Evolutionary conservation across 1,140 invertebrate species (phyloP), one percentile per base, ranked within the genome.

Genomic region (Cyclargus thomasi): DNA sequence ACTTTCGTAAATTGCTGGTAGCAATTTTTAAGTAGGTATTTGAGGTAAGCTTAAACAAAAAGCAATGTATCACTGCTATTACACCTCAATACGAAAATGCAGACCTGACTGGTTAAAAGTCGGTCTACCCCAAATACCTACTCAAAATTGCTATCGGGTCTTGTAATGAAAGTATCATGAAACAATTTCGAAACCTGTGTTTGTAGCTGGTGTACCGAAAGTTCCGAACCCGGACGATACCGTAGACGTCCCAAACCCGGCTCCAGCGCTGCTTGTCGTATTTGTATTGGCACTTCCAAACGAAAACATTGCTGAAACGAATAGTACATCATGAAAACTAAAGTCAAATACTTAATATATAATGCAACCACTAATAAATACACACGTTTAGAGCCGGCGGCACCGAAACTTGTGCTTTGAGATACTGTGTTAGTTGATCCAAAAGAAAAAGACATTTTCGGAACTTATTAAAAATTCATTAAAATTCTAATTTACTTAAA

Each of bases 201-300:
- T 83, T 20, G 85, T 78, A 23, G 80, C 67, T 47, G 79, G 75
- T 63, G 91, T 77, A 8, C 92, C 93, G 83, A 93, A 93, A 21
- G 85, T 82, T 20, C 93, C 92, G 85, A 94, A 94, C 11, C 91
- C 91, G 55, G 91, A 88, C 22, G 82, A 78, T 16, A 87, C 79
- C 35, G 83, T 90, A 11, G 89, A 85, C 16, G 91, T 88, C 10
- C 93, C 93, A 86, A 94, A 94, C 53, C 91, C 91, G 83, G 94
- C 94, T 10, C 92, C 92, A 47, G 88, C 91, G 22, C 77, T 83
- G 62, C 76, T 81, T 20, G 83, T 85, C 17, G 86, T 85, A 8
- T 82, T 76, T 65, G 85, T 86, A 53, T 81, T 85, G 21, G 79
- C 82, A 67, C 77, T 79, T 6, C 85, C 87, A 81, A 90, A 88